Evolutionary conservation across 2,113 vertebrate genomes (phyloP).

Genomic region (Sphaerodactylus townsendi): DNA sequence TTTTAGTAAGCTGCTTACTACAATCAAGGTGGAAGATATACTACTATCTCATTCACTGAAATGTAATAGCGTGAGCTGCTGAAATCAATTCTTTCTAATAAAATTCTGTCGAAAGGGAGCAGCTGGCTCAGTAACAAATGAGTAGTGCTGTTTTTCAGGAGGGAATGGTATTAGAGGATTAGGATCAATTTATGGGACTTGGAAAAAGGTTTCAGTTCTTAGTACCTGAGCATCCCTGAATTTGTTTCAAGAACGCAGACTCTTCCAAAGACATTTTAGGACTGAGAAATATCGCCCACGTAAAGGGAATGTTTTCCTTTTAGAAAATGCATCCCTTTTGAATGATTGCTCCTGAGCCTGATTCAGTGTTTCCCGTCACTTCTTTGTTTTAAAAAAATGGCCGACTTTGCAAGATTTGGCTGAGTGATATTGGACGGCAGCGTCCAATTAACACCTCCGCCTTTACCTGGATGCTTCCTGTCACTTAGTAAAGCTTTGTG

Average conservation of each 20-base stretch:
- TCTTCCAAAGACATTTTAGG: neutral
- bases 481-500: too few species aligned
- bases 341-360: neutral
- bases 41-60: slow-evolving; percentile 42
- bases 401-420: too few species aligned
- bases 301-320: neutral
- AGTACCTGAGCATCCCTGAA: rapidly evolving
- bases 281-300: neutral
- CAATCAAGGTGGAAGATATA: slow-evolving; percentile 6
- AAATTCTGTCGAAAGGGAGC: slow-evolving; percentile 44
- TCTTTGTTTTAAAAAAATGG: neutral
- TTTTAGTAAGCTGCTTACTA: too few species aligned
- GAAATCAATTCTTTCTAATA: slow-evolving; percentile 56
- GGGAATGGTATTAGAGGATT: slow-evolving; percentile 32
- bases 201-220: slow-evolving; percentile 15
- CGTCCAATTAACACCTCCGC: too few species aligned
- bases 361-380: neutral
- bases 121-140: slow-evolving; percentile 52
- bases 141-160: slow-evolving; percentile 31
- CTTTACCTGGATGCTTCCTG: too few species aligned
- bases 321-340: neutral
- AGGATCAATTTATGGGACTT: slow-evolving; percentile 27
- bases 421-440: too few species aligned
- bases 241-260: neutral
- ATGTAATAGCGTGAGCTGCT: slow-evolving; percentile 28